Conservation (phyloP, 2,888 invertebrate genomes). For the Apotomis turbidana region DNA sequence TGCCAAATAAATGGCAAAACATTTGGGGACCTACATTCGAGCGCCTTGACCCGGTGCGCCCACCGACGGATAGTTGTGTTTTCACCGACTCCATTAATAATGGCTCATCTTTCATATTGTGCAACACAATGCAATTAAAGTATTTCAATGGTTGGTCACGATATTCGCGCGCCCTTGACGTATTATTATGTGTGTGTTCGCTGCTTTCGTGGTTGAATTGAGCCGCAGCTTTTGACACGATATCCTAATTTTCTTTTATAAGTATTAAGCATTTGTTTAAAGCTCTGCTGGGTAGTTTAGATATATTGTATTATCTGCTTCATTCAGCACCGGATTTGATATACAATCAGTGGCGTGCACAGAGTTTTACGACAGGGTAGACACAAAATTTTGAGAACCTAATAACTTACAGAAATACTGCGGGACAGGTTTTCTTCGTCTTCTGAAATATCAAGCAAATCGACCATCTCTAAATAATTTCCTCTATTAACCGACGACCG, state of each 20-base stretch:
- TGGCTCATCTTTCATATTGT: constrained; percentile 32
- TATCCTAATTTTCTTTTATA: background rate
- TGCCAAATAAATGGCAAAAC: constrained; percentile 48
- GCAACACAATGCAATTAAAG: constrained; percentile 37
- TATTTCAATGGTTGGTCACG: constrained; percentile 34
- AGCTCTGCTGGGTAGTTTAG: background rate
- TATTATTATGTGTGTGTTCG: constrained; percentile 8
- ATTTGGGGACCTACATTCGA: constrained; percentile 45
- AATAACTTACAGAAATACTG: too few relatives aligned
- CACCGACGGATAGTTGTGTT: constrained; percentile 24
- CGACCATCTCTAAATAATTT: too few relatives aligned
- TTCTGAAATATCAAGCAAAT: too few relatives aligned
- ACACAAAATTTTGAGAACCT: too few relatives aligned
- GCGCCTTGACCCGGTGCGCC: constrained; percentile 48
- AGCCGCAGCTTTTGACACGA: background rate
- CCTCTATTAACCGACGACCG: too few relatives aligned
- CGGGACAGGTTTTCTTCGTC: too few relatives aligned
- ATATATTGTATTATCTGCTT: too few relatives aligned
- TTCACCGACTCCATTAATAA: constrained; percentile 29
- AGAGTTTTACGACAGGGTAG: too few relatives aligned
- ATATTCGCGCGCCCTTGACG: constrained; percentile 23
- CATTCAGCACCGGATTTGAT: too few relatives aligned
- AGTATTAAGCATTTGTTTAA: background rate
- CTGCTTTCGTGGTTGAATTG: background rate
- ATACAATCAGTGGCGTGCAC: too few relatives aligned